phyloP scores from a whole-genome alignment of 2,797 vertebrate species.

The Schizothorax lantsangensis region DNA sequence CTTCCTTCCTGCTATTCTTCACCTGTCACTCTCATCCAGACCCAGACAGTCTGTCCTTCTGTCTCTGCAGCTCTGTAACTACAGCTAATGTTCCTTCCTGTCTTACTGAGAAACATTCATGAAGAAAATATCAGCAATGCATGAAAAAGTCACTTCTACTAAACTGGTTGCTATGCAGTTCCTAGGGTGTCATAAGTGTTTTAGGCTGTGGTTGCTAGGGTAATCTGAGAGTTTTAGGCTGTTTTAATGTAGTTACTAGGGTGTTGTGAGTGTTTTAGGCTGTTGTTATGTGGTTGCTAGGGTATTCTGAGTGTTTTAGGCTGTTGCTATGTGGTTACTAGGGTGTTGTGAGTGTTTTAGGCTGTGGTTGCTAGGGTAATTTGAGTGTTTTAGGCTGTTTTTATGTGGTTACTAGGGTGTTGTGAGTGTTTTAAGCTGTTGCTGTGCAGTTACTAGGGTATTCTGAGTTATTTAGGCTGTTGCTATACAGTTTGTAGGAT shows the following conservation, averaged over 20 bases:
- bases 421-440: not conserved
- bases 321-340: not conserved
- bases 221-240: not conserved
- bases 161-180: not conserved
- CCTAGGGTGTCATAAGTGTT: not conserved
- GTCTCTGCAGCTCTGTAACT: not conserved
- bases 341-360: not conserved
- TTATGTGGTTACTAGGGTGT: not conserved
- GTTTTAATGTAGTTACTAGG: not conserved
- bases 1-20: constrained; percentile 51
- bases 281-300: rapidly evolving
- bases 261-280: not conserved
- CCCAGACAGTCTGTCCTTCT: not conserved
- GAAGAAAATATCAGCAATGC: not conserved
- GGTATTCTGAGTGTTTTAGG: not conserved
- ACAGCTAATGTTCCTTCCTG: not conserved
- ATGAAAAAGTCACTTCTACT: not conserved
- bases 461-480: too few species aligned
- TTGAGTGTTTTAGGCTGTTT: not conserved
- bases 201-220: rapidly evolving
- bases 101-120: not conserved
- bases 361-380: too few species aligned
- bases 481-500: too few species aligned
- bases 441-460: too few species aligned
- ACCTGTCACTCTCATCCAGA: not conserved